These are phyloP conservation scores for Meiosimyza platycephala DNA, from an alignment of 2,888 invertebrate genomes.

Conservation along the genomic window DNA sequence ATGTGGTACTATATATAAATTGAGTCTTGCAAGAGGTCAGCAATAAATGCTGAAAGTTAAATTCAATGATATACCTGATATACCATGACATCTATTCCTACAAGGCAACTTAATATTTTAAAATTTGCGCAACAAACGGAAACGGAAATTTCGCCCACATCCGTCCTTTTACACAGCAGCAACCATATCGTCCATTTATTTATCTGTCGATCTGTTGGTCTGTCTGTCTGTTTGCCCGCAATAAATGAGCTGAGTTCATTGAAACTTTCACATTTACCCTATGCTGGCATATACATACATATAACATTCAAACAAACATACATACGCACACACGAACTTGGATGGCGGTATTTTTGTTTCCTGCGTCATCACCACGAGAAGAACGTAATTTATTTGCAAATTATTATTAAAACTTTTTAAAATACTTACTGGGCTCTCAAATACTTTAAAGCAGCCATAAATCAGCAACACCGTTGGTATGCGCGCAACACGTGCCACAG, in stretches of 20 bases:
- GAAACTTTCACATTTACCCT: constrained; percentile 24
- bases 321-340: background rate
- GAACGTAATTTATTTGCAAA: constrained; percentile 61
- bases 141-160: constrained; percentile 22
- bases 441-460: constrained; percentile 33
- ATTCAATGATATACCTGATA: too few species aligned
- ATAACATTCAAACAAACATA: background rate
- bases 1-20: too few species aligned
- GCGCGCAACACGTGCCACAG: constrained; percentile 37
- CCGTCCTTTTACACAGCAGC: constrained; percentile 12
- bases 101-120: constrained; percentile 15
- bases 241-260: constrained; percentile 23
- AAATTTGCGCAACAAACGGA: constrained; percentile 19
- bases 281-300: background rate
- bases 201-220: constrained; percentile 17
- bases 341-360: background rate
- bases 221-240: constrained; percentile 18
- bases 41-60: too few species aligned
- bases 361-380: constrained; percentile 9
- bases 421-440: constrained; percentile 28
- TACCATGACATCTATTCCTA: background rate
- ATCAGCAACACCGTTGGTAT: constrained; percentile 26
- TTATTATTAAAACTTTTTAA: constrained; percentile 60
- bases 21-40: too few species aligned
- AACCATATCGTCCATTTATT: constrained; percentile 1